Conservation (phyloP, 30 jellyfish, hydroid and myxozoan species). For the Mastigias papua region DNA sequence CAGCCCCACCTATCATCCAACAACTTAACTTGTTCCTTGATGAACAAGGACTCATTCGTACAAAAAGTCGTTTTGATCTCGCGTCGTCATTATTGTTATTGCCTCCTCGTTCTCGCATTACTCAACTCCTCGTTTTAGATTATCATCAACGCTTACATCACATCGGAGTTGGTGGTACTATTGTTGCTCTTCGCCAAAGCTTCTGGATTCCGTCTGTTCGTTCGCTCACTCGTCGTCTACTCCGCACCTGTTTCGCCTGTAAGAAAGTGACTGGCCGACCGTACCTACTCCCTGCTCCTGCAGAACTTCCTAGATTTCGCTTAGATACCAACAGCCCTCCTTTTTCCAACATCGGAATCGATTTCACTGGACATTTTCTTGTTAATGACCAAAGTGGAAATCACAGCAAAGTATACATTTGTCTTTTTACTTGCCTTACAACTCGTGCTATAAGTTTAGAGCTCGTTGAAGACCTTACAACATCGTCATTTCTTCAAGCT, state of each 20-base stretch:
- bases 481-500: conserved; percentile 45
- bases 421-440: conserved; percentile 34
- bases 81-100: conserved; percentile 27
- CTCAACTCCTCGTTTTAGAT: conserved; percentile 25
- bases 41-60: conserved; percentile 30
- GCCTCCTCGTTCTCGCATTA: conserved; percentile 36
- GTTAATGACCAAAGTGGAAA: conserved; percentile 7
- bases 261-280: conserved; percentile 40
- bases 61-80: conserved; percentile 33
- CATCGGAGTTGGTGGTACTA: conserved; percentile 47
- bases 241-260: conserved; percentile 25
- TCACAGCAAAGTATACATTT: conserved; percentile 3
- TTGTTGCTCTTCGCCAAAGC: conserved; percentile 44
- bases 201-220: conserved; percentile 54
- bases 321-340: conserved; percentile 15
- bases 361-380: conserved; percentile 26
- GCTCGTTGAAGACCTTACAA: conserved; percentile 15
- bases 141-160: conserved; percentile 20
- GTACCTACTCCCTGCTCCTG: conserved; percentile 17
- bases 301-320: conserved; percentile 29
- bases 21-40: conserved; percentile 21
- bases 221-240: conserved; percentile 35
- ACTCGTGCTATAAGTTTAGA: conserved; percentile 43
- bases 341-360: conserved; percentile 29
- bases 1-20: conserved; percentile 45